Conservation (phyloP, 1,140 invertebrate species). For the Aphaenogaster floridana region DNA sequence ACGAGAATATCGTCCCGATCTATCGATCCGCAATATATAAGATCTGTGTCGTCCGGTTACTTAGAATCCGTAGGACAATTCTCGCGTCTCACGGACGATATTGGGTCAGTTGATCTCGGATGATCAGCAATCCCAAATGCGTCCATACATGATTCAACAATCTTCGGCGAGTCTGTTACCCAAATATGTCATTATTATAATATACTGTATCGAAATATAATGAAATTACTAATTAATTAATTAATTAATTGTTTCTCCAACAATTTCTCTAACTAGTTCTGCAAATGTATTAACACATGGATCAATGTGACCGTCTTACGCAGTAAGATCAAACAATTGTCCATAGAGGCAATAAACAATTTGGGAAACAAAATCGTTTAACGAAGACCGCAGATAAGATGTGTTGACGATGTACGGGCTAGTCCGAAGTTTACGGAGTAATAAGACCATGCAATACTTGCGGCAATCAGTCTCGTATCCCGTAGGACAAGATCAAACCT, state of each 20-base stretch:
- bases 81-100: conserved; percentile 1
- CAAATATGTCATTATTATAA: conserved; percentile 31
- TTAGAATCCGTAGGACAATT: conserved; percentile 3
- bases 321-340: conserved; percentile 24
- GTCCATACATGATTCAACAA: conserved; percentile 18
- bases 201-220: conserved; percentile 14
- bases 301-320: conserved; percentile 27
- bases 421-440: background rate
- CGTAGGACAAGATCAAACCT: background rate
- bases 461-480: conserved; percentile 25
- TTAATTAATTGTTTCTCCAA: background rate
- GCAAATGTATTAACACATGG: background rate
- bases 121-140: background rate
- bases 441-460: conserved; percentile 2
- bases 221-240: background rate
- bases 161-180: conserved; percentile 7
- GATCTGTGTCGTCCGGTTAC: background rate
- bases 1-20: conserved; percentile 8
- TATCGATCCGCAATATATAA: background rate
- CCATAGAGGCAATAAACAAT: conserved; percentile 5
- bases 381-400: background rate
- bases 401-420: background rate
- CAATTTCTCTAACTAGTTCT: conserved; percentile 5
- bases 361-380: conserved; percentile 25
- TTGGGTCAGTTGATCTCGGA: conserved; percentile 23